Conservation (phyloP, 2,797 vertebrate genomes). For the Serranus cabrilla region DNA sequence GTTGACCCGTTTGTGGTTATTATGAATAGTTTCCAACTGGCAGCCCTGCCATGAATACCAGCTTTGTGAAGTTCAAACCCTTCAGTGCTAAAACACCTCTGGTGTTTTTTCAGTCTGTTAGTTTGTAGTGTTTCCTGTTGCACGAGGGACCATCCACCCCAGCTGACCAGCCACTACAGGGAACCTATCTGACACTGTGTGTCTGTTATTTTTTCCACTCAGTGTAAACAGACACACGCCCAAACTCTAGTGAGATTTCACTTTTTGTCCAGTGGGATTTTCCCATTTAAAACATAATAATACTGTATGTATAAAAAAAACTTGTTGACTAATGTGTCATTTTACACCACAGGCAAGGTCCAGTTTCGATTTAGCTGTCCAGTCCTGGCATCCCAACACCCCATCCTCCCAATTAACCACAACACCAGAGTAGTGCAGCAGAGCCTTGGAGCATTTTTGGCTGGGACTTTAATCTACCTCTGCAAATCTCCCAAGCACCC, state of each 20-base stretch:
- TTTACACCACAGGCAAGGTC: conserved; percentile 8
- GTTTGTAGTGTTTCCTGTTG: conserved; percentile 40
- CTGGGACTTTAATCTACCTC: conserved; percentile 55
- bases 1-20: conserved; percentile 9
- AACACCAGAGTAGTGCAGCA: conserved; percentile 38
- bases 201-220: conserved; percentile 51
- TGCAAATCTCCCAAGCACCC: conserved; percentile 53
- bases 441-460: conserved; percentile 56
- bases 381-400: conserved; percentile 38
- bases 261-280: conserved; percentile 10
- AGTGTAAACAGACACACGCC: background rate
- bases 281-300: conserved; percentile 22
- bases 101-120: conserved; percentile 40
- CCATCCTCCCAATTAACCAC: conserved; percentile 47
- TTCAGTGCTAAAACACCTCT: conserved; percentile 5
- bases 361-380: conserved; percentile 48
- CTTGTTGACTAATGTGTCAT: conserved; percentile 19
- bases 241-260: conserved; percentile 14
- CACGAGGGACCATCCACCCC: conserved; percentile 38
- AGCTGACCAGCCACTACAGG: conserved; percentile 21
- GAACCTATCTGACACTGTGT: conserved; percentile 1
- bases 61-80: conserved; percentile 23
- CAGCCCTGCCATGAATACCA: conserved; percentile 15
- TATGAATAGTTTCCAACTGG: conserved; percentile 24
- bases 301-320: background rate